phyloP scores from a whole-genome alignment of 2,888 invertebrate species.

The Hylaea fasciaria region DNA sequence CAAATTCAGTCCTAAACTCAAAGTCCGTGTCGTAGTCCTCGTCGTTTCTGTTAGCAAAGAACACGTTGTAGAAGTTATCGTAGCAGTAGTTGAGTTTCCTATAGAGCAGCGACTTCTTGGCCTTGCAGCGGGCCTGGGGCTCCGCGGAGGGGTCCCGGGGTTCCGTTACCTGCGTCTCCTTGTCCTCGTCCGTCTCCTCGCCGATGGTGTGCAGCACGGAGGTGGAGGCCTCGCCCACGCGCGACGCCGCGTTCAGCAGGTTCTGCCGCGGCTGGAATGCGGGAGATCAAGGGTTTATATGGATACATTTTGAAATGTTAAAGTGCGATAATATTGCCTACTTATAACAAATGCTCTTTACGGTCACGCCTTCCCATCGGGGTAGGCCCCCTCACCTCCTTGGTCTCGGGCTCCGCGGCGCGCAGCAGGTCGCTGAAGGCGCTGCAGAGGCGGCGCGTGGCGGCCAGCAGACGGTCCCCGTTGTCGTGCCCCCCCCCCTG shows the following conservation, averaged over 20 bases:
- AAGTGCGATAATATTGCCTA: too few relatives aligned
- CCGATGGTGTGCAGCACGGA: slow-evolving; percentile 96
- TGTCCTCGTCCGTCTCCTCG: slow-evolving; percentile 93
- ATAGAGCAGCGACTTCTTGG: slow-evolving; percentile 73
- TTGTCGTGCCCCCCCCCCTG: too few relatives aligned
- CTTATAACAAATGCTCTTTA: too few relatives aligned
- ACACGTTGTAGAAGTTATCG: slow-evolving; percentile 78
- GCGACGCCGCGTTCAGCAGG: slow-evolving; percentile 96
- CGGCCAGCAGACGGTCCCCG: too few relatives aligned
- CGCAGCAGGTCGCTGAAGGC: too few relatives aligned
- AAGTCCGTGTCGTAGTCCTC: slow-evolving; percentile 67
- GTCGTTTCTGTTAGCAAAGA: slow-evolving; percentile 60
- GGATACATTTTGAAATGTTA: too few relatives aligned
- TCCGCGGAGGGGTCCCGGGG: slow-evolving; percentile 29
- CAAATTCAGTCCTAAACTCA: slow-evolving; percentile 33
- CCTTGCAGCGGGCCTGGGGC: slow-evolving; percentile 26
- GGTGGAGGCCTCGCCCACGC: slow-evolving; percentile 98
- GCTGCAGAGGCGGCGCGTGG: too few relatives aligned
- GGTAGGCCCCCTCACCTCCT: too few relatives aligned
- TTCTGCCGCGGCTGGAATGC: slow-evolving; percentile 92
- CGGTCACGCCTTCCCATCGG: too few relatives aligned
- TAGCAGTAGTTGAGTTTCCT: slow-evolving; percentile 80
- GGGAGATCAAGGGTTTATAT: too few relatives aligned
- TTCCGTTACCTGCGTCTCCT: slow-evolving; percentile 88
- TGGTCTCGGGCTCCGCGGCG: too few relatives aligned